Evolutionary conservation across 1,140 invertebrate species (phyloP).

Genomic region (Scylla paramamosain): DNA sequence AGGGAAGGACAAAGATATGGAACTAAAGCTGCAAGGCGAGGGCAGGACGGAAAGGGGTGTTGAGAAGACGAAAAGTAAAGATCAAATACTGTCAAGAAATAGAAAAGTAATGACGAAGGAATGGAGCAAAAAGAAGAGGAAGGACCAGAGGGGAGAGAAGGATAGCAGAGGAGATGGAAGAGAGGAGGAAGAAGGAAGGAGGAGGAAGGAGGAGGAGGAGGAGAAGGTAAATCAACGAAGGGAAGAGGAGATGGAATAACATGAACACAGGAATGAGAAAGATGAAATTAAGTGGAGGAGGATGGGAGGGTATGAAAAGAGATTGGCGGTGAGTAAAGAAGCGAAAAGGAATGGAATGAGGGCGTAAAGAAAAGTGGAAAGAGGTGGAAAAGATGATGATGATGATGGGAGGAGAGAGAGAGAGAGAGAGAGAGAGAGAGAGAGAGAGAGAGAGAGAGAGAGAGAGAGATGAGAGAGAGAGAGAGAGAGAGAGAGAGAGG

Average conservation of each 20-base stretch:
- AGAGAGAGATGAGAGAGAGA: neutral
- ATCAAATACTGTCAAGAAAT: constrained; percentile 15
- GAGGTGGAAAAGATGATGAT: neutral
- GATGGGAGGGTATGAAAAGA: neutral
- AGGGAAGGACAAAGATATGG: neutral
- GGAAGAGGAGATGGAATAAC: neutral
- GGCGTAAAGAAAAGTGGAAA: neutral
- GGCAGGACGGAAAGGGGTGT: neutral
- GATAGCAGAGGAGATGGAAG: neutral
- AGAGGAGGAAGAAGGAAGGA: neutral
- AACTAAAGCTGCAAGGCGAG: neutral
- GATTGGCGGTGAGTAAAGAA: neutral
- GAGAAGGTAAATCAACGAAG: neutral
- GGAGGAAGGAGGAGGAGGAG: neutral
- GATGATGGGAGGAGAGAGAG: constrained; percentile 12
- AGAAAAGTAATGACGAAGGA: constrained; percentile 2
- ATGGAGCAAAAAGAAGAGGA: neutral
- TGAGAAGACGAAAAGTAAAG: constrained; percentile 14
- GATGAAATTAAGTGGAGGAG: constrained; percentile 1
- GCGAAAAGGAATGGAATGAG: neutral
- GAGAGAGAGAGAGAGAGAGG: neutral
- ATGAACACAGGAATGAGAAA: neutral
- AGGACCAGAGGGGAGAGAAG: constrained; percentile 3
- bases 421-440: neutral
- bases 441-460: constrained; percentile 37